Percentiles rank a stretch among this genome's conserved stretches.
Evolutionary conservation across 2,888 invertebrate species (phyloP).

Genomic region (Caenorhabditis japonica): DNA sequence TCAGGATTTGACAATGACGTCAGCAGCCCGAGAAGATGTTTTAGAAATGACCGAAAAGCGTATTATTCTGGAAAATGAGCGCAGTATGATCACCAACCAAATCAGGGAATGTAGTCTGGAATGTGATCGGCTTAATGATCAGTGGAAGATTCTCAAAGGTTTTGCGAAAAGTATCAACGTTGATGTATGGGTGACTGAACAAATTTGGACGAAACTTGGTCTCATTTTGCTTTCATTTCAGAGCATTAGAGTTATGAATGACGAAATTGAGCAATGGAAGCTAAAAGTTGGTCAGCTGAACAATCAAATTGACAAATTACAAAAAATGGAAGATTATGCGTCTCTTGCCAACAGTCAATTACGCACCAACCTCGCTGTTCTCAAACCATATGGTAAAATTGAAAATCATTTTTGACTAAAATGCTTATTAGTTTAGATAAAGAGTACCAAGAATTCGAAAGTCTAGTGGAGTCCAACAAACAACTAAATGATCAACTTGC

Average conservation of each 20-base stretch:
- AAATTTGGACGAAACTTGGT: not conserved
- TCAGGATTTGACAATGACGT: slow-evolving; percentile 30
- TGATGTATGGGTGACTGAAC: slow-evolving; percentile 12
- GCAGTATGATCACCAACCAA: slow-evolving; percentile 25
- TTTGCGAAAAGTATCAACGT: slow-evolving; percentile 27
- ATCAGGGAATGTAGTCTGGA: slow-evolving; percentile 32
- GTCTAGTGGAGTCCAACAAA: slow-evolving; percentile 30
- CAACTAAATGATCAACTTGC: slow-evolving; percentile 29
- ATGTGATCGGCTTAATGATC: slow-evolving; percentile 34
- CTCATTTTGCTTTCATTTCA: not conserved
- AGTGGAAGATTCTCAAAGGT: slow-evolving; percentile 43
- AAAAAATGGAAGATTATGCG: slow-evolving; percentile 41
- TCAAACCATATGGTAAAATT: slow-evolving; percentile 47
- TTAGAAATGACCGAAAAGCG: slow-evolving; percentile 30
- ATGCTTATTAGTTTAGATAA: slow-evolving; percentile 20
- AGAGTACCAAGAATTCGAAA: slow-evolving; percentile 50
- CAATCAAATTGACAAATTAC: slow-evolving; percentile 28
- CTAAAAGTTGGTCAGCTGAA: slow-evolving; percentile 29
- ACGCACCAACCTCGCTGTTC: slow-evolving; percentile 33
- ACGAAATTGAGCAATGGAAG: slow-evolving; percentile 32
- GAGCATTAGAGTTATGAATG: slow-evolving; percentile 21
- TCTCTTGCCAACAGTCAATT: slow-evolving; percentile 38
- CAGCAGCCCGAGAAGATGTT: slow-evolving; percentile 32
- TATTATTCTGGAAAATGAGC: slow-evolving; percentile 34
- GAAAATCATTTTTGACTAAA: not conserved